These are phyloP conservation scores for Distichodus sexfasciatus DNA, from an alignment of 2,797 vertebrate genomes.

Conservation along the genomic window DNA sequence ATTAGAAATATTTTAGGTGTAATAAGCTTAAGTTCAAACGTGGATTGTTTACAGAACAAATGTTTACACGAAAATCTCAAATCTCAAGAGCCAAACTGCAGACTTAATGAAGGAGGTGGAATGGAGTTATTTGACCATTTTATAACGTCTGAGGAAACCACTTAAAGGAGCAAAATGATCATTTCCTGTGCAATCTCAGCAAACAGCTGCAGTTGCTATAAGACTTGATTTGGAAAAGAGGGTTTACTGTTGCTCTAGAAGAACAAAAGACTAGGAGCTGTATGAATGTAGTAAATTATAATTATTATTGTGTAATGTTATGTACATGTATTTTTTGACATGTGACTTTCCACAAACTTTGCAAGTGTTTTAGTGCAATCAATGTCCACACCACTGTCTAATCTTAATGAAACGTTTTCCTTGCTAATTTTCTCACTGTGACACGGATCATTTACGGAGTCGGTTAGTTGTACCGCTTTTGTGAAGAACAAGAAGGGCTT, in stretches of 20 bases:
- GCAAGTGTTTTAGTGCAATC: constrained; percentile 13
- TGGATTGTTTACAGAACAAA: constrained; percentile 34
- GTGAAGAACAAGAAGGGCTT: constrained; percentile 1
- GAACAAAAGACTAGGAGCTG: neutral
- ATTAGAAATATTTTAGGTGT: neutral
- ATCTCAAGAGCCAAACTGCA: neutral
- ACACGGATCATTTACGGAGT: neutral
- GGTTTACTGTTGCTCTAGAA: neutral
- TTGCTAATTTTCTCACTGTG: neutral
- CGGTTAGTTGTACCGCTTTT: neutral
- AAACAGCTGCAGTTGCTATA: neutral
- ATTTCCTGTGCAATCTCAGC: constrained; percentile 8
- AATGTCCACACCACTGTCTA: constrained; percentile 17
- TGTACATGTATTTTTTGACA: constrained; percentile 5
- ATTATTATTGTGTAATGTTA: constrained; percentile 16
- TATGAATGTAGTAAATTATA: neutral
- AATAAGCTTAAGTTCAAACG: neutral
- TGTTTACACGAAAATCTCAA: constrained; percentile 27
- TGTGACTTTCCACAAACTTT: neutral
- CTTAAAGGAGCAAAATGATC: too few species aligned
- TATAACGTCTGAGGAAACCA: too few species aligned
- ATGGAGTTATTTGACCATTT: neutral
- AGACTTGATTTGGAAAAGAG: constrained; percentile 9
- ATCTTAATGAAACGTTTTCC: neutral
- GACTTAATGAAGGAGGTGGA: neutral